Conservation (phyloP, 2,113 vertebrate species). For the Scytalopus superciliaris region DNA sequence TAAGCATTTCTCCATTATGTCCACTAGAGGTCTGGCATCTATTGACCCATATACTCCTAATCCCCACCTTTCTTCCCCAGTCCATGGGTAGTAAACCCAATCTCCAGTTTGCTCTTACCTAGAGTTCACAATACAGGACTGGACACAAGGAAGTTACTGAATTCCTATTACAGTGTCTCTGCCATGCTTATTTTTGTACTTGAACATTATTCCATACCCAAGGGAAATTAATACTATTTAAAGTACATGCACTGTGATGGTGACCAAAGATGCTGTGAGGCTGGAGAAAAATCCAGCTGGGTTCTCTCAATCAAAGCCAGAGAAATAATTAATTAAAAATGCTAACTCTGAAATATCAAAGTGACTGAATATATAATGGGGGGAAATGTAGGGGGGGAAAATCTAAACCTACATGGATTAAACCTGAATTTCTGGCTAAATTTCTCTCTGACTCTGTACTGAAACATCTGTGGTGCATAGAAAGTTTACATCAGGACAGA, state of each 20-base stretch:
- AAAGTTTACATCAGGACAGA: neutral
- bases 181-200: neutral
- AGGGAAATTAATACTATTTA: neutral
- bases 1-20: neutral
- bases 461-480: neutral
- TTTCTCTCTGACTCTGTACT: neutral
- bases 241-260: neutral
- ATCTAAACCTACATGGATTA: neutral
- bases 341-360: neutral
- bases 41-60: accelerated
- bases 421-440: neutral
- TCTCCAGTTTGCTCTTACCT: neutral
- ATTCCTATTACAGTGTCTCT: neutral
- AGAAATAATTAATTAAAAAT: neutral
- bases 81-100: accelerated
- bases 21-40: neutral
- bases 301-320: neutral
- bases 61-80: neutral
- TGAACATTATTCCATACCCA: neutral
- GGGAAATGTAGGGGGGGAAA: too few relatives aligned
- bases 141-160: neutral
- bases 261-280: neutral
- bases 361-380: neutral
- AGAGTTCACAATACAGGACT: neutral
- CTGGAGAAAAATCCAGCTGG: neutral